Base-by-base conservation (phyloP, 2,888 invertebrate genomes). In the Nymphalis c-album region DNA sequence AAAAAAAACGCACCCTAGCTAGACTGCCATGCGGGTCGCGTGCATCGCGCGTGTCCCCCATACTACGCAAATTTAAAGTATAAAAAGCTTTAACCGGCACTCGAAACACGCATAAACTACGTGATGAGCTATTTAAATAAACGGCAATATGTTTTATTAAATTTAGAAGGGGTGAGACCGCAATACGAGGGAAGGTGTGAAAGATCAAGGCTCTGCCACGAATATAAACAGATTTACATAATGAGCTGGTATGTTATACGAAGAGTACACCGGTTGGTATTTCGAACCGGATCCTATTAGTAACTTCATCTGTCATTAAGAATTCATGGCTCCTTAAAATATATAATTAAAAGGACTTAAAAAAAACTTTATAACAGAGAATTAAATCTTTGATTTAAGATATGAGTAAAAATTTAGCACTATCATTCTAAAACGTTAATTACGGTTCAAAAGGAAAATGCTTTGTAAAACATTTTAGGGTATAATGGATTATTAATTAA, bases 1-100 rank as follows among this genome's bases (percentile, higher is more conserved):
- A 70, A 75, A 73, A 53, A 80, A 83, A 80, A 79, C 71, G 66
- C 76, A 77, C 83, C 82, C 80, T 68, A 71, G 60, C 64, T 62
- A 55, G 74, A 64, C 63, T 78, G 78, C 68, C 77, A 91, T 91
- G 90, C 91, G 91, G 91, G 91, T 89, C 91, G 88, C 85, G 91
- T 91, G 91, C 76, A 67, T 48, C 48, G 80, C 90, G 87, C 90
- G 91, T 91, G 91, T 87, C 90, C 88, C 90, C 80, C 86, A 90
- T 91, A 80, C 78, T 79, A 85, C 84, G 86, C 86, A 82, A 89
- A 88, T 90, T 88, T 84, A 77, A 86, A 71, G 72, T 74, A 74
- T 86, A 84, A 85, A 85, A 84, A 78, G 79, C 78, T 82, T 76
- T 79, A 83, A 82, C 80, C 78, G 80, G 82, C 82, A 82, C 86